Evolutionary conservation across 2,113 vertebrate genomes (phyloP).

Genomic region (Syngnathoides biaculeatus): DNA sequence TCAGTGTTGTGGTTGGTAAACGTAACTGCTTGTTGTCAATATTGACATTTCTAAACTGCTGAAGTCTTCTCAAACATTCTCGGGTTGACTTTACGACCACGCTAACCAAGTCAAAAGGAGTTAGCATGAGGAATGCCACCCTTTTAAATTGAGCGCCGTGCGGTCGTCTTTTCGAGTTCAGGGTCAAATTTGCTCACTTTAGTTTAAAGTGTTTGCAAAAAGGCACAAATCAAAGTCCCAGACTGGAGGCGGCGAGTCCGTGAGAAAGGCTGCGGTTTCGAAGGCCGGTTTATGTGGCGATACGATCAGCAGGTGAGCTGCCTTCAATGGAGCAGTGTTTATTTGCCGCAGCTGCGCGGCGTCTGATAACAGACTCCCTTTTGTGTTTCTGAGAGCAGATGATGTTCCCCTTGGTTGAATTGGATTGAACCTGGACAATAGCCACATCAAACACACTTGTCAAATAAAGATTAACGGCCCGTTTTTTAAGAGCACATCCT

Average conservation of each 20-base stretch:
- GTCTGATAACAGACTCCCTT: constrained; percentile 55
- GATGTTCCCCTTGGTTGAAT: constrained; percentile 52
- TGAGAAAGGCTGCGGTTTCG: constrained; percentile 67
- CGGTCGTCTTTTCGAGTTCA: constrained; percentile 10
- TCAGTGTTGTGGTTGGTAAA: background rate
- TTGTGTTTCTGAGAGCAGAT: constrained; percentile 25
- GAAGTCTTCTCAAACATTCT: background rate
- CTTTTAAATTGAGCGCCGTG: background rate
- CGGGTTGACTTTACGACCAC: background rate
- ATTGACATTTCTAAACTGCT: background rate
- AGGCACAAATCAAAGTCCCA: constrained; percentile 36
- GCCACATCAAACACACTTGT: constrained; percentile 18
- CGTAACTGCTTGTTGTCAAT: background rate
- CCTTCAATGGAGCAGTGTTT: constrained; percentile 63
- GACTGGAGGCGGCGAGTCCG: constrained; percentile 51
- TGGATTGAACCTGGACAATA: constrained; percentile 38
- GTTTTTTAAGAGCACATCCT: background rate
- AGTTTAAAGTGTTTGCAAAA: constrained; percentile 15
- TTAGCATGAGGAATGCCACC: background rate
- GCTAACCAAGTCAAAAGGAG: constrained; percentile 2
- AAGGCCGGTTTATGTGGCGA: constrained; percentile 61
- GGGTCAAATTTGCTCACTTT: background rate
- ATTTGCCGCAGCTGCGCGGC: constrained; percentile 70
- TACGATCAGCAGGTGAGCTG: constrained; percentile 76
- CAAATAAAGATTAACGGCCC: background rate